Evolutionary conservation across 1,140 invertebrate species (phyloP).

Genomic region (Gyrodactylus bullatarudis): DNA sequence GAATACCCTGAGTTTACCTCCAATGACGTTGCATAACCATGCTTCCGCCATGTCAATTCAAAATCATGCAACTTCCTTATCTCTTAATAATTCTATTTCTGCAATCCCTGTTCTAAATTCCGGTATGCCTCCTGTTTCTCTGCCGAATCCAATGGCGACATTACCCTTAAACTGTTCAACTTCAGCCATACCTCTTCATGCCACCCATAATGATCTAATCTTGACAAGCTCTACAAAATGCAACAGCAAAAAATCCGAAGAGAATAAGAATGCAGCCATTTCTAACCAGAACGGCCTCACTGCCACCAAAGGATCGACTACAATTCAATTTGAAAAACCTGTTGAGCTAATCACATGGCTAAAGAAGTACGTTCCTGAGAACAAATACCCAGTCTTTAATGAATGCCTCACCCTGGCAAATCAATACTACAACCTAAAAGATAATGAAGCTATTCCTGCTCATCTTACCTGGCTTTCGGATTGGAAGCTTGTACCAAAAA

Average conservation of each 20-base stretch:
- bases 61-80: too few relatives aligned
- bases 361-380: neutral
- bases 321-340: neutral
- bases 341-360: neutral
- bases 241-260: too few relatives aligned
- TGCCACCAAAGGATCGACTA: neutral
- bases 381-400: neutral
- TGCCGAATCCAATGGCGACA: too few relatives aligned
- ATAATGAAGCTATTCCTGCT: neutral
- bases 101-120: too few relatives aligned
- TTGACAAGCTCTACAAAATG: too few relatives aligned
- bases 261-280: neutral
- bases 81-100: too few relatives aligned
- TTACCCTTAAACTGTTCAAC: neutral
- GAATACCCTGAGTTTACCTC: too few relatives aligned
- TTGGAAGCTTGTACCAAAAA: neutral
- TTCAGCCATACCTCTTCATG: too few relatives aligned
- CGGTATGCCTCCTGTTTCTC: too few relatives aligned
- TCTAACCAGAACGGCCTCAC: neutral
- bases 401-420: neutral
- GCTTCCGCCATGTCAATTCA: too few relatives aligned
- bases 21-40: too few relatives aligned
- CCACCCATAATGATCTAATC: too few relatives aligned
- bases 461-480: neutral
- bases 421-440: neutral